These are phyloP conservation scores for Pelodytes ibericus DNA, from an alignment of 2,797 vertebrate genomes.

Conservation along the genomic window DNA sequence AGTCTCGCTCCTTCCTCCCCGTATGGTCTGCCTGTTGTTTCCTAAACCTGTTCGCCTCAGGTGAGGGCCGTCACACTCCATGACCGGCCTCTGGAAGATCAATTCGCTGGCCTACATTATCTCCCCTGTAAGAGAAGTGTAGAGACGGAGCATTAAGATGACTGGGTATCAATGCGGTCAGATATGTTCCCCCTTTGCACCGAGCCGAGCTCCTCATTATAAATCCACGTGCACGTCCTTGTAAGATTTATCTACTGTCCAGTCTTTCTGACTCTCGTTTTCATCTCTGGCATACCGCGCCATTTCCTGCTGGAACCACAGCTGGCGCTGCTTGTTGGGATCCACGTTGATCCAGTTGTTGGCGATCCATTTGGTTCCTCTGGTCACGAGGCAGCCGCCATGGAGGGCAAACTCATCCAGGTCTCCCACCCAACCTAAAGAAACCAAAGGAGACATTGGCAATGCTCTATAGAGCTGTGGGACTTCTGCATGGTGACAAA, in stretches of 20 bases:
- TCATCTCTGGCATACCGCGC: slow-evolving; percentile 67
- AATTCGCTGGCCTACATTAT: neutral
- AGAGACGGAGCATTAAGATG: slow-evolving; percentile 10
- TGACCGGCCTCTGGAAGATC: neutral
- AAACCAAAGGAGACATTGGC: neutral
- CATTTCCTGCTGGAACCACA: slow-evolving; percentile 86
- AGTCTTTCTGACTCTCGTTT: slow-evolving; percentile 66
- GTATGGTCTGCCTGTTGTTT: too few species aligned
- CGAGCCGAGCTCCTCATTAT: slow-evolving; percentile 52
- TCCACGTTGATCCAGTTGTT: slow-evolving; percentile 99
- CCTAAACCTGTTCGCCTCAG: too few species aligned
- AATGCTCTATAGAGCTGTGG: too few species aligned
- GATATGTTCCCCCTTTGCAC: slow-evolving; percentile 7
- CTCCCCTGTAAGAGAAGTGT: slow-evolving; percentile 9
- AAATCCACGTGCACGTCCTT: slow-evolving; percentile 71
- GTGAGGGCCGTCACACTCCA: neutral
- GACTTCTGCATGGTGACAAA: too few species aligned
- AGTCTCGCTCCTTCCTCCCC: too few species aligned
- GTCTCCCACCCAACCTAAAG: slow-evolving; percentile 95
- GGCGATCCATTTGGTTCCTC: slow-evolving; percentile 94
- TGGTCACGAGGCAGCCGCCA: slow-evolving; percentile 92
- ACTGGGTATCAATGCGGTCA: neutral
- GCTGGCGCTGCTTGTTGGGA: slow-evolving; percentile 90
- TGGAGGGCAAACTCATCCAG: slow-evolving; percentile 95
- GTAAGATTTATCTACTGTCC: slow-evolving; percentile 75